A percentile compares a stretch with the other conserved stretches of the same genome.
Conservation (phyloP, 2,797 vertebrate species). For the Loriculus beryllinus region DNA sequence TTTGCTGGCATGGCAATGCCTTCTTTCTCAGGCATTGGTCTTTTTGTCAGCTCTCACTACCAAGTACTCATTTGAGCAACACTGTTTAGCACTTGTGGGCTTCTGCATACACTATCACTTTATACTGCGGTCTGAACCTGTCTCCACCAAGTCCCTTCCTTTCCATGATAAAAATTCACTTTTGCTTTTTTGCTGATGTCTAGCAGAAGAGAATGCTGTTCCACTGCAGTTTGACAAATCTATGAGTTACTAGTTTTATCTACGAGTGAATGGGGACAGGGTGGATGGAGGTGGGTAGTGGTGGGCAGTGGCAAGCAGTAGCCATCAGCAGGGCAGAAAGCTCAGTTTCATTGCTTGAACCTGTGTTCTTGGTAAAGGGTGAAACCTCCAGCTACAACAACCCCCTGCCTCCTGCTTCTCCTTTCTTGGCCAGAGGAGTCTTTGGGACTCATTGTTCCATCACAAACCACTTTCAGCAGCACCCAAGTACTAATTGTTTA, state of each 20-base stretch:
- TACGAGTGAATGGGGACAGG: fast-evolving
- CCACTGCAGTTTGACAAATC: neutral
- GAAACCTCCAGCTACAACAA: neutral
- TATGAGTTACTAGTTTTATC: neutral
- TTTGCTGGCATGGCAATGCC: neutral
- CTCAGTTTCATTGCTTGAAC: neutral
- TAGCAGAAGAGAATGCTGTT: neutral
- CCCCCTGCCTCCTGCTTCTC: neutral
- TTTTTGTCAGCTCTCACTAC: neutral
- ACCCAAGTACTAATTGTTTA: slow-evolving; percentile 28
- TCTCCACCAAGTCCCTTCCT: neutral
- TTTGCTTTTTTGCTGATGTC: neutral
- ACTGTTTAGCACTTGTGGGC: neutral
- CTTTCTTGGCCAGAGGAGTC: neutral
- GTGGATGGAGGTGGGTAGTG: neutral
- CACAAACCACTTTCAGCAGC: neutral
- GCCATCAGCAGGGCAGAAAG: neutral
- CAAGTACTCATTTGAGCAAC: neutral
- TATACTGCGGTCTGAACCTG: neutral
- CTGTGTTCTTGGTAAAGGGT: neutral
- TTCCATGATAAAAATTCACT: neutral
- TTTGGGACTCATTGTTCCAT: neutral
- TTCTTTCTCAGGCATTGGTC: neutral
- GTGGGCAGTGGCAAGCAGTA: neutral
- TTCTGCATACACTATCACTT: neutral